Evolutionary conservation across 2,113 vertebrate species (phyloP), one percentile per base, ranked within the genome.

Genomic region (Phoxinus phoxinus): DNA sequence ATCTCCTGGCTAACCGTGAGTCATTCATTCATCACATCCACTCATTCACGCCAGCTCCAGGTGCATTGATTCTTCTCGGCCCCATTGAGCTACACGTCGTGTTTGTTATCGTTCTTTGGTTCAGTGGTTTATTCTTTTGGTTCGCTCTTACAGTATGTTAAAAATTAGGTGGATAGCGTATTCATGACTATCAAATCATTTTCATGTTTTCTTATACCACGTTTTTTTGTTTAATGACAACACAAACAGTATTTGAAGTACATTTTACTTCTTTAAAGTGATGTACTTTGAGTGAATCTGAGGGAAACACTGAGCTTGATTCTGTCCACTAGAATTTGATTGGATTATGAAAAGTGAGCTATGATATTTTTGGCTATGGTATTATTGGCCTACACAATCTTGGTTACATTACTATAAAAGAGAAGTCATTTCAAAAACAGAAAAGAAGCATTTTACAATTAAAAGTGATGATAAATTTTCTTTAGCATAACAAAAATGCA

Each of bases 1-100:
- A 96, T 17, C 92, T 97, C 86, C 93, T 97, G 90, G 95, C 95
- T 86, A 97, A 97, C 90, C 95, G 96, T 98, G 95, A 0, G 97
- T 95, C 88, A 37, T 77, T 30, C 72, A 73, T 75, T 56, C 48
- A 25, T 74, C 25, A 65, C 80, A 56, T 37, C 19, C n/a, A 67
- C n/a, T 71, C 56, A 13, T n/a, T 74, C 63, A 37, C 35, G 32
- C 32, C 46, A 82, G 25, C 63, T 69, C 37, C n/a, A 35, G 61
- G 41, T 82, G 25, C 30, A 82, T 69, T 51, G 63, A 65, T 80
- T 71, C 46, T 9, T 21, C 56, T 51, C 63, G 3, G 78, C 1
- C 37, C 15, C 3, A 46, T 27, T 27, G 23, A 46, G 35, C 23
- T 30, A 27, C 77, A 80, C 59, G 77, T 44, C 23, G 37, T 25